phyloP scores from a whole-genome alignment of 2,888 invertebrate species.

The Coenonympha glycerion region DNA sequence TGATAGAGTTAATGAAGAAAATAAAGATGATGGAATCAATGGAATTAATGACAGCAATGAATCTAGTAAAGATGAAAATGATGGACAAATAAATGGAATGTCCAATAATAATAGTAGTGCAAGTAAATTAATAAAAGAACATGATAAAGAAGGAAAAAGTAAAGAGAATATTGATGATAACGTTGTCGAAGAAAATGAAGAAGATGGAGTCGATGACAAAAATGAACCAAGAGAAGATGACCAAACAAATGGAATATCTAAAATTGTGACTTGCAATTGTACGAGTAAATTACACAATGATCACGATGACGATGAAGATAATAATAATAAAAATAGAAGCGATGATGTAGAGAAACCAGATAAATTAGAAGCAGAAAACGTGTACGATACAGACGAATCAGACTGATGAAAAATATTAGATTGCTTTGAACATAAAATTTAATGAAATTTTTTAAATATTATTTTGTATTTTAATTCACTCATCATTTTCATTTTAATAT shows the following conservation, averaged over 20 bases:
- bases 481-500: no score
- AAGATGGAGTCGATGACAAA: neutral
- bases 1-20: neutral
- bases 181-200: neutral
- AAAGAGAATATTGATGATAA: neutral
- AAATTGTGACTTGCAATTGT: no score
- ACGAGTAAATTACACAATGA: neutral
- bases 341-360: neutral
- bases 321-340: neutral
- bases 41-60: no score
- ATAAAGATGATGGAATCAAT: neutral
- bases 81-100: no score
- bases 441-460: neutral
- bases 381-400: neutral
- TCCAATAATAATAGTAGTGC: neutral
- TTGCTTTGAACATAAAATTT: no score
- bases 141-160: neutral
- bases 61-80: no score
- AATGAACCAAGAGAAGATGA: neutral
- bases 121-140: neutral
- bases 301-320: neutral
- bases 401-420: neutral
- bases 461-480: no score
- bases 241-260: neutral
- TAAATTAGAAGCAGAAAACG: neutral